Conservation (phyloP, 92 coral and sea anemone species). For the Bergia sp. region DNA sequence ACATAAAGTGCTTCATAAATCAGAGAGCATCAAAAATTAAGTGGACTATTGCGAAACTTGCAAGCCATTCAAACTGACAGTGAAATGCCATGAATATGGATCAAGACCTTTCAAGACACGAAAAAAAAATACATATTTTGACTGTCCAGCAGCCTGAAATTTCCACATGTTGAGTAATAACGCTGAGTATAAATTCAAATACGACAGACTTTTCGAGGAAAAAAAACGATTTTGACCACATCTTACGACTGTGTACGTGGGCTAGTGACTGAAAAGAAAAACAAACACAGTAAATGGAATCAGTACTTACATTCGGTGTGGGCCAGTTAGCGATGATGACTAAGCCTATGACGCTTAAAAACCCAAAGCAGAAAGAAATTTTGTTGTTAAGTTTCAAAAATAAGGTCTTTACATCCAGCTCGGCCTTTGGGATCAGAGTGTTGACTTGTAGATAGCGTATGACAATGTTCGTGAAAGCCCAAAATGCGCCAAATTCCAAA, state of each 20-base stretch:
- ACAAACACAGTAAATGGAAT: neutral
- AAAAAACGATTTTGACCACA: no score
- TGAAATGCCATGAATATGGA: neutral
- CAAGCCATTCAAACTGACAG: neutral
- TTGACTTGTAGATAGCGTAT: slow-evolving; percentile 53
- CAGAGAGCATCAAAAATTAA: neutral
- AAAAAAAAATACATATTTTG: no score
- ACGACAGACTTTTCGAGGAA: no score
- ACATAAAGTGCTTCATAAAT: neutral
- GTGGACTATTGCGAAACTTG: neutral
- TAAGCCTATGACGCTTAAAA: slow-evolving; percentile 42
- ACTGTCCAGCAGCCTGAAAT: no score
- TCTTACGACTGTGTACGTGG: no score
- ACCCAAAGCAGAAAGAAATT: slow-evolving; percentile 43
- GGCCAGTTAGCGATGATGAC: slow-evolving; percentile 62
- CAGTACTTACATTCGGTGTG: slow-evolving; percentile 48
- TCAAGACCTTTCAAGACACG: no score
- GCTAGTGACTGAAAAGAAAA: neutral
- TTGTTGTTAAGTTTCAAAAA: slow-evolving; percentile 27
- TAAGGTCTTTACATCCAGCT: slow-evolving; percentile 18
- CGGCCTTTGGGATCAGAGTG: slow-evolving; percentile 28
- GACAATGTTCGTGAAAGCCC: slow-evolving; percentile 45
- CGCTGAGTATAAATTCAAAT: no score
- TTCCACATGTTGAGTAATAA: no score
- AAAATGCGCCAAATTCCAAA: slow-evolving; percentile 49